Base-by-base conservation (phyloP, 2,797 vertebrate species). In the Protosalanx chinensis region DNA sequence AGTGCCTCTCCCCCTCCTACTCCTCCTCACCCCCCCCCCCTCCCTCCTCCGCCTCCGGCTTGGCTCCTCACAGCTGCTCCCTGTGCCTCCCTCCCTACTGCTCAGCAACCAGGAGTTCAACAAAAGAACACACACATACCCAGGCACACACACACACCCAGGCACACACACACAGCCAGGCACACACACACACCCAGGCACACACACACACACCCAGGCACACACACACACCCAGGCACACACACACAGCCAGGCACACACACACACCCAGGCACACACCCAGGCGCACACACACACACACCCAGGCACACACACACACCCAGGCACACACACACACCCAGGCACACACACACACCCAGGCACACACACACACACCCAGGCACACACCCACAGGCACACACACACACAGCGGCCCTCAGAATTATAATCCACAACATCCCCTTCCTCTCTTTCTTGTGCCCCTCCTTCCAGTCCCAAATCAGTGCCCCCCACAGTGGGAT, bases 41-140 rank as follows among this genome's bases (percentile, higher is more conserved):
- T 71, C 77, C 75, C 82, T 87, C 57, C 58, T 23, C 68, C 37
- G 5, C 23, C 58, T 12, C 32, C 41, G 10, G 90, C 90, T 90
- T 88, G 84, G 84, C 83, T 88, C 89, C 90, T 91, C 87, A 88
- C 92, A 93, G 92, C 92, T 93, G 92, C 91, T 93, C 90, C 74
- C 74, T 81, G 78, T 83, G 84, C 84, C 83, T 82, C 81, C 76
- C 80, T 79, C 81, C 69, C 88, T 87, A 90, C 92, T 88, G 87
- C 92, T 90, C 90, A 80, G 91, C 91, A 92, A 93, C 92, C 83
- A 79, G 87, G 84, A 89, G 76, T 87, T 90, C 91, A 92, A 92
- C 91, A 93, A 92, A 91, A 88, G 90, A 90, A 87, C 82, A 84
- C 88, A 82, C 78, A 81, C 62, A 66, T 27, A 27, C 23, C 23